Conservation (phyloP, 1,140 invertebrate species). For the Atta texana region DNA sequence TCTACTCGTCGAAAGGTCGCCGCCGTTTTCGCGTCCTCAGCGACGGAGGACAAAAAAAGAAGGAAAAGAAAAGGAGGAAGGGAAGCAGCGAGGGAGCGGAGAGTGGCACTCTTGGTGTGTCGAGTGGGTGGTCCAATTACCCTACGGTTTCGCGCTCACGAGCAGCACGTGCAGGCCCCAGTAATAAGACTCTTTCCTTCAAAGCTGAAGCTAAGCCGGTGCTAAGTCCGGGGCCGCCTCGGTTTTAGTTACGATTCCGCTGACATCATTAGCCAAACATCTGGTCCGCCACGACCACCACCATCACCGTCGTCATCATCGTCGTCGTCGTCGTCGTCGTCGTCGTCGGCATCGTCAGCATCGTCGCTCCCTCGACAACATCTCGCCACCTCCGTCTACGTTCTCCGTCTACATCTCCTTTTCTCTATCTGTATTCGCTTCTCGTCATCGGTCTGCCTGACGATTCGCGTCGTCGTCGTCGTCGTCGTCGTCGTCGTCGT, state of each 20-base stretch:
- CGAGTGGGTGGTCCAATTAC: slow-evolving; percentile 85
- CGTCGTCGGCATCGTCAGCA: slow-evolving; percentile 29
- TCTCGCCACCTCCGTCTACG: slow-evolving; percentile 37
- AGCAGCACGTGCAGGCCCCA: slow-evolving; percentile 81
- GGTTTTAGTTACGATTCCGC: slow-evolving; percentile 85
- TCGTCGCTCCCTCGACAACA: slow-evolving; percentile 48
- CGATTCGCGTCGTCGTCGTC: slow-evolving; percentile 52
- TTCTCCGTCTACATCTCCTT: slow-evolving; percentile 10
- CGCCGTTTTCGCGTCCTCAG: slow-evolving; percentile 51
- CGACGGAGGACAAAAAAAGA: slow-evolving; percentile 34
- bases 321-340: background rate
- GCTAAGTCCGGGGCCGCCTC: slow-evolving; percentile 76
- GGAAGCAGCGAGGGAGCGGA: slow-evolving; percentile 64
- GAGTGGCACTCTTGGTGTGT: slow-evolving; percentile 71
- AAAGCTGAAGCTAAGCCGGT: slow-evolving; percentile 77
- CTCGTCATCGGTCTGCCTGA: slow-evolving; percentile 44
- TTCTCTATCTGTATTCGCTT: slow-evolving; percentile 22
- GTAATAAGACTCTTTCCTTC: slow-evolving; percentile 84
- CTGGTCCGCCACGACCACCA: slow-evolving; percentile 82
- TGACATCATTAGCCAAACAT: slow-evolving; percentile 86
- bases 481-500: slow-evolving; percentile 27
- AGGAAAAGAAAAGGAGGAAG: slow-evolving; percentile 49
- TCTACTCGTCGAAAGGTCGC: slow-evolving; percentile 53
- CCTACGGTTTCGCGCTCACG: slow-evolving; percentile 81
- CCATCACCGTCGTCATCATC: background rate